Base-by-base conservation (phyloP, 1,140 invertebrate genomes). In the Drosophila pruinosa region DNA sequence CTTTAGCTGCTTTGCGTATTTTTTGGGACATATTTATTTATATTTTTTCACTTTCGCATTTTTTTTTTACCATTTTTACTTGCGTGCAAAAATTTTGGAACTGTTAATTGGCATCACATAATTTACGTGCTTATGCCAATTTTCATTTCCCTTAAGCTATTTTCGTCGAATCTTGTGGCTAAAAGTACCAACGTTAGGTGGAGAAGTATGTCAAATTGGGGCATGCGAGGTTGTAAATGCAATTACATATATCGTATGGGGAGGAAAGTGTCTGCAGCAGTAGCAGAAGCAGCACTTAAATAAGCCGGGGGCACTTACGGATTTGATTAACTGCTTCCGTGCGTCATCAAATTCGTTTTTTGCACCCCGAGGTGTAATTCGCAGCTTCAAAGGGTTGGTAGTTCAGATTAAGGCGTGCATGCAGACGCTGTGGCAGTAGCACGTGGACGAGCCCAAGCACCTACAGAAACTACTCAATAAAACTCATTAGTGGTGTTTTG, bases 311-410 rank as follows among this genome's bases (percentile, higher is more conserved):
- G 59, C 83, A 83, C 78, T 88, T 82, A 64, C 78, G 78, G 75
- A 88, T 88, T 88, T 88, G 83, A 88, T 88, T 89, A 89, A 88
- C 82, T 88, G 82, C 83, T 88, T 88, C 83, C 82, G 75, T 88
- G 82, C 82, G 78, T 88, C 82, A 88, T 89, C 82, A 82, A 82
- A 78, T 73, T 89, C 71, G 68, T 78, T 72, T 86, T 78, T 78
- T 78, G 54, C 17, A 7, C 12, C 52, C 28, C 19, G 26, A 61
- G 54, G 31, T 58, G 39, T n/a, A 58, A 24, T 39, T 56, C 31
- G 24, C 26, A 26, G n/a, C 36, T n/a, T 53, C 39, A 47, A 45
- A 17, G 15, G 28, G 56, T 17, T 24, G 4, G 45, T 3, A 47
- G 26, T 15, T 47, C 21, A 26, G 10, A 24, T 26, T 12, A 10